phyloP scores from a whole-genome alignment of 2,113 vertebrate genomes.

The Dipodomys spectabilis region DNA sequence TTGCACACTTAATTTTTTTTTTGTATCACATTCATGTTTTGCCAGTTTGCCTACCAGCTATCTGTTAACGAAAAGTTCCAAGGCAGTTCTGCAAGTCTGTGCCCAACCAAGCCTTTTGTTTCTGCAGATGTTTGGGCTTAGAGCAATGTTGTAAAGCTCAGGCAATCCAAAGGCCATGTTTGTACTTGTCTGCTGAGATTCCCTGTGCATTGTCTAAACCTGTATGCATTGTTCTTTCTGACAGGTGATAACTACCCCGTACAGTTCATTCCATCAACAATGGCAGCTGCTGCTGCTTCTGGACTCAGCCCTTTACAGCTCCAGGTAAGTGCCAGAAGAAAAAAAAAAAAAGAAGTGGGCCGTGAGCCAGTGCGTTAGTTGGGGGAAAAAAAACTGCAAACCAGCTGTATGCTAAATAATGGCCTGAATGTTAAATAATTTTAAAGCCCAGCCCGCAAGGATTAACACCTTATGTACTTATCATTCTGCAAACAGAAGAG shows the following conservation, averaged over 20 bases:
- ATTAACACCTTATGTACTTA: slow-evolving; percentile 94
- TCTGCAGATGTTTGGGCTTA: slow-evolving; percentile 97
- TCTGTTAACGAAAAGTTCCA: slow-evolving; percentile 88
- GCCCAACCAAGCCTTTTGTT: slow-evolving; percentile 94
- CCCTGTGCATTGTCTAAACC: slow-evolving; percentile 98
- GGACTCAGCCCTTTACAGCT: slow-evolving; percentile 99
- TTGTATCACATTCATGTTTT: slow-evolving; percentile 84
- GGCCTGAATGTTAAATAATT: slow-evolving; percentile 94
- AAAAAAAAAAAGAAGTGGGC: slow-evolving; percentile 90
- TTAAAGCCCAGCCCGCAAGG: slow-evolving; percentile 89
- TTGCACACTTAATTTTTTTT: slow-evolving; percentile 83
- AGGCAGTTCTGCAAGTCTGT: slow-evolving; percentile 89
- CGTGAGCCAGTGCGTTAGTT: slow-evolving; percentile 90
- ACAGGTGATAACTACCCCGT: slow-evolving; percentile 99
- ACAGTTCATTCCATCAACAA: slow-evolving; percentile 99
- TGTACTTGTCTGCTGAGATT: slow-evolving; percentile 93
- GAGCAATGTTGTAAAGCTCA: slow-evolving; percentile 87
- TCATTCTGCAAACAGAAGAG: slow-evolving; percentile 85
- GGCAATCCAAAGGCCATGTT: slow-evolving; percentile 90
- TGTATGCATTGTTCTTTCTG: slow-evolving; percentile 96
- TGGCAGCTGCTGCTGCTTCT: slow-evolving; percentile 99
- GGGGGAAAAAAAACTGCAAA: slow-evolving; percentile 88
- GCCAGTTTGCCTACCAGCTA: slow-evolving; percentile 90
- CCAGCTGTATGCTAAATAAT: slow-evolving; percentile 98
- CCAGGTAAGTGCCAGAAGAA: slow-evolving; percentile 97